Percentiles rank a stretch among this genome's conserved stretches.
Conservation (phyloP, 2,888 invertebrate species). For the Clitarchus hookeri region DNA sequence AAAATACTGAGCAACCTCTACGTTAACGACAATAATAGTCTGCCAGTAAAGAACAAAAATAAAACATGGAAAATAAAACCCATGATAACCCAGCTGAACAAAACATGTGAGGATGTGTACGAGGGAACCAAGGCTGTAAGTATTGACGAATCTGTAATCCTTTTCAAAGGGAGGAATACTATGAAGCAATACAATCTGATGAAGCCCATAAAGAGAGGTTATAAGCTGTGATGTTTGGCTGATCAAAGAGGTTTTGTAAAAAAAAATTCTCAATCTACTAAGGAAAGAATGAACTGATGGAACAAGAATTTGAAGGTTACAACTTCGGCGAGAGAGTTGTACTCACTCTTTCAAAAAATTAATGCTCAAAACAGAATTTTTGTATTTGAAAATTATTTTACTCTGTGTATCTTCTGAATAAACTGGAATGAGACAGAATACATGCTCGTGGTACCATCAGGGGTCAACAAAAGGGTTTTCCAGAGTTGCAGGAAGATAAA, state of each 20-base stretch:
- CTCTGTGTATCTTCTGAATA: slow-evolving; percentile 29
- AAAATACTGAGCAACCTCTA: slow-evolving; percentile 33
- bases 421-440: too few species aligned
- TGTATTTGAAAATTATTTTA: slow-evolving; percentile 42
- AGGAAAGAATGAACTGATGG: slow-evolving; percentile 33
- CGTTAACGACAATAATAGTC: slow-evolving; percentile 35
- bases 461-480: background rate
- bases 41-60: background rate
- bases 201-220: background rate
- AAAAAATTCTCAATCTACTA: background rate
- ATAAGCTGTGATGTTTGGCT: background rate
- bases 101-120: slow-evolving; percentile 32
- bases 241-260: background rate
- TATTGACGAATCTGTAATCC: slow-evolving; percentile 34
- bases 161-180: slow-evolving; percentile 32
- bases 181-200: slow-evolving; percentile 36
- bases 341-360: slow-evolving; percentile 31
- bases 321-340: slow-evolving; percentile 36
- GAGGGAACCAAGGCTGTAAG: slow-evolving; percentile 30
- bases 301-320: slow-evolving; percentile 43
- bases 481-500: background rate
- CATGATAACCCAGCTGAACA: slow-evolving; percentile 29
- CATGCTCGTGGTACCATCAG: background rate
- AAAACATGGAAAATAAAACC: slow-evolving; percentile 34
- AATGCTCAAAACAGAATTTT: slow-evolving; percentile 36